These are phyloP conservation scores for Anseranas semipalmata DNA, from an alignment of 2,113 vertebrate species.

Conservation along the genomic window DNA sequence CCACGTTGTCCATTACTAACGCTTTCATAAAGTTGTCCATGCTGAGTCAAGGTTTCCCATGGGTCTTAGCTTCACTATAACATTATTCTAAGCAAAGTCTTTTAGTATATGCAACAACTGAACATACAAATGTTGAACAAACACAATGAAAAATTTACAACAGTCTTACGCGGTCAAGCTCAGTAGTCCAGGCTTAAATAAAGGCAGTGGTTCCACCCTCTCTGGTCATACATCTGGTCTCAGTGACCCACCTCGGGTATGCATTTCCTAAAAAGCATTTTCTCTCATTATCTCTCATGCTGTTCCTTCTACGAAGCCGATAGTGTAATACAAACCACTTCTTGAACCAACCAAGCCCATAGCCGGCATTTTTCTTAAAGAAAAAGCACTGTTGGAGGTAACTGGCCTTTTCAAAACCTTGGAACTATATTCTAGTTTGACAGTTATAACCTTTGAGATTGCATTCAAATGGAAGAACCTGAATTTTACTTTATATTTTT, in stretches of 20 bases:
- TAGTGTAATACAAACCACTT: not conserved
- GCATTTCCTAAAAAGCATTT: not conserved
- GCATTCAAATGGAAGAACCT: not conserved
- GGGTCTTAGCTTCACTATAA: not conserved
- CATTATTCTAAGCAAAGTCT: not conserved
- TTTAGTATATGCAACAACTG: not conserved
- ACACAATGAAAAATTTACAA: not conserved
- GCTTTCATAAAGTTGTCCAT: not conserved
- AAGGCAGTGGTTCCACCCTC: not conserved
- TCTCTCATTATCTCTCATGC: too few relatives aligned
- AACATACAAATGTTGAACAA: not conserved
- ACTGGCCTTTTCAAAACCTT: constrained; percentile 44
- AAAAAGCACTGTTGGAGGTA: not conserved
- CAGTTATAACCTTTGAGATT: constrained; percentile 41
- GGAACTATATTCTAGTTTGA: constrained; percentile 26
- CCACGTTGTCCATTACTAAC: not conserved
- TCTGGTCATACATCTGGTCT: not conserved
- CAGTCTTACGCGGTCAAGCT: not conserved
- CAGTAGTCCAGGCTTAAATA: not conserved
- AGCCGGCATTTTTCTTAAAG: constrained; percentile 16
- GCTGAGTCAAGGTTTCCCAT: not conserved
- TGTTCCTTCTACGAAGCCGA: not conserved
- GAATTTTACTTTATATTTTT: not conserved
- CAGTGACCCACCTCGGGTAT: not conserved
- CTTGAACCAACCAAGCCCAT: not conserved